A percentile compares a stretch with the other conserved stretches of the same genome.
phyloP scores from a whole-genome alignment of 2,888 invertebrate genomes.

The Zaprionus lineosus region DNA sequence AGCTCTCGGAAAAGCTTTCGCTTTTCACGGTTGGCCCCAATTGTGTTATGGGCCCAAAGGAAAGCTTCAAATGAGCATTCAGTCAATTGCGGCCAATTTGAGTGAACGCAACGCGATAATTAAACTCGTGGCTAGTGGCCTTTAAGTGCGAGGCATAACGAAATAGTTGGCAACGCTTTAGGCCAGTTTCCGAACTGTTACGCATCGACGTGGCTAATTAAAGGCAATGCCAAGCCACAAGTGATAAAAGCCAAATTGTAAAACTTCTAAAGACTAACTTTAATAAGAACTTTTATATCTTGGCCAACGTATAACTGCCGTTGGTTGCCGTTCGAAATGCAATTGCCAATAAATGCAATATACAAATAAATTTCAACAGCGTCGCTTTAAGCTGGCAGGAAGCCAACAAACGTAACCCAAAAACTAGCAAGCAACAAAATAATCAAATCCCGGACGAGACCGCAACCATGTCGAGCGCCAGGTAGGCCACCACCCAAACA shows the following conservation, averaged over 20 bases:
- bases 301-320: not conserved
- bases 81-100: conserved; percentile 67
- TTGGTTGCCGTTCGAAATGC: too few relatives aligned
- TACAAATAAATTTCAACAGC: conserved; percentile 22
- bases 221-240: conserved; percentile 55
- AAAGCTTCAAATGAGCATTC: conserved; percentile 72
- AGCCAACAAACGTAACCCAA: conserved; percentile 48
- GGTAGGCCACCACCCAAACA: conserved; percentile 53
- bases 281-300: not conserved
- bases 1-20: conserved; percentile 52
- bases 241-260: conserved; percentile 23
- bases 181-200: conserved; percentile 26
- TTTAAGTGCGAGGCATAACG: conserved; percentile 29
- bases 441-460: too few relatives aligned
- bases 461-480: conserved; percentile 70
- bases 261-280: not conserved
- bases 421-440: conserved; percentile 14
- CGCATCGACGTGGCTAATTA: conserved; percentile 62
- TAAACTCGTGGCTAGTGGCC: not conserved
- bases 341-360: conserved; percentile 40
- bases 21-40: conserved; percentile 17
- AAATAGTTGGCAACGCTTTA: conserved; percentile 31
- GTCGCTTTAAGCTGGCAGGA: conserved; percentile 38
- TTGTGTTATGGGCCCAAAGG: conserved; percentile 10
- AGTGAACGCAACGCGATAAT: conserved; percentile 34